Percentiles rank a stretch among this genome's conserved stretches.
Evolutionary conservation across 2,797 vertebrate species (phyloP).

Genomic region (Echiichthys vipera): DNA sequence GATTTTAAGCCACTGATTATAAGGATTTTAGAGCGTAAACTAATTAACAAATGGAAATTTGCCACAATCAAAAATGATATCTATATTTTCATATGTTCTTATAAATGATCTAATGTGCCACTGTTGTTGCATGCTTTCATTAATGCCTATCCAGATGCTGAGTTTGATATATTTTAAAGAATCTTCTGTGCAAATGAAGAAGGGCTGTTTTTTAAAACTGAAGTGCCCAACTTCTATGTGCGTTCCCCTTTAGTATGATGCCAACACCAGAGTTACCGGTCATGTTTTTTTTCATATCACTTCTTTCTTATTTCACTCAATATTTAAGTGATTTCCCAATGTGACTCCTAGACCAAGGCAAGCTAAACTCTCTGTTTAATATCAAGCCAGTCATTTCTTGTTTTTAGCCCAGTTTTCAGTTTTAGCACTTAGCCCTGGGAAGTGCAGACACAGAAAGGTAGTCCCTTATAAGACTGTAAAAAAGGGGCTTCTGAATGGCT

Average conservation of each 20-base stretch:
- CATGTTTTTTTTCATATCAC: conserved; percentile 38
- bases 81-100: too few relatives aligned
- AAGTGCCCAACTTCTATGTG: background rate
- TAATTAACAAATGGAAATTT: background rate
- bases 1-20: background rate
- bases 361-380: background rate
- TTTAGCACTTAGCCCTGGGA: too few relatives aligned
- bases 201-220: background rate
- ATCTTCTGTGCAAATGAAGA: background rate
- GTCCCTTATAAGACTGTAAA: background rate
- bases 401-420: background rate
- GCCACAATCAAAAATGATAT: background rate
- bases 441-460: too few relatives aligned
- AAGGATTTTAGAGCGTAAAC: background rate
- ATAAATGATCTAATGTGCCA: background rate
- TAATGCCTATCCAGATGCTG: background rate
- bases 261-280: background rate
- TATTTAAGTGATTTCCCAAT: conserved; percentile 54
- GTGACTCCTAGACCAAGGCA: background rate
- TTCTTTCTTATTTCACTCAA: conserved; percentile 45
- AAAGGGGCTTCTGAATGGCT: background rate
- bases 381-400: background rate
- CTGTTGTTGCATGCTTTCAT: background rate
- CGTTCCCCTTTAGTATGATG: conserved; percentile 21
- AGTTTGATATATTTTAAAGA: background rate